Evolutionary conservation across 2,797 vertebrate species (phyloP), one percentile per base, ranked within the genome.

Genomic region (Hirundo rustica): DNA sequence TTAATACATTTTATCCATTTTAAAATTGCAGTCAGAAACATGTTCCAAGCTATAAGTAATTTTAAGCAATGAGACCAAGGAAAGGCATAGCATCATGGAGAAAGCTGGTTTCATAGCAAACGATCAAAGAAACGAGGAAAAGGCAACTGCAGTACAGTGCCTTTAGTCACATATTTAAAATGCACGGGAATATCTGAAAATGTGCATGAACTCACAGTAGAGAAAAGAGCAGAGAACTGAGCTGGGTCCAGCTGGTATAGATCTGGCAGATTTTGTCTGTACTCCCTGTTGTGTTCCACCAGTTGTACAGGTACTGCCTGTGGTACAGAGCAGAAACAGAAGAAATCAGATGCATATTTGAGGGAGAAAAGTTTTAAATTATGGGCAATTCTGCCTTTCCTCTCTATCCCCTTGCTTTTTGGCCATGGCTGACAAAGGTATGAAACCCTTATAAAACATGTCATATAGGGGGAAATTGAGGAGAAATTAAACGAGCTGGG

Each of bases 141-240:
- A 68, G 1, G 3, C 18, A 80, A 44, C 11, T 70, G n/a, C 4
- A 79, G 11, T 47, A 40, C 18, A 38, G 10, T 34, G 27, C 16
- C 32, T 85, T 85, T 45, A 74, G 53, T 64, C 20, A 58, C 6
- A 26, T 26, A 29, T 87, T 66, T 48, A 17, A 83, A 38, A 67
- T 42, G 5, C 7, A 36, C 0, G 0, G 36, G 16, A 48, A 22
- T 12, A 66, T 62, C 12, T 1, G 3, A 64, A 81, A 53, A 26
- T 25, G 8, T 12, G 2, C 16, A 16, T 40, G 55, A 70, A 62
- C 20, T 51, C 55, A 88, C 4, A 42, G 11, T 2, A 74, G 36
- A 30, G 12, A 79, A 72, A 70, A 79, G 30, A 20, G n/a, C 25
- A 82, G 26, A 51, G 8, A 81, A 40, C 12, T 68, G 45, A 78